Evolutionary conservation across 2,797 vertebrate species (phyloP), one percentile per base, ranked within the genome.

Genomic region (Strix occidentalis): DNA sequence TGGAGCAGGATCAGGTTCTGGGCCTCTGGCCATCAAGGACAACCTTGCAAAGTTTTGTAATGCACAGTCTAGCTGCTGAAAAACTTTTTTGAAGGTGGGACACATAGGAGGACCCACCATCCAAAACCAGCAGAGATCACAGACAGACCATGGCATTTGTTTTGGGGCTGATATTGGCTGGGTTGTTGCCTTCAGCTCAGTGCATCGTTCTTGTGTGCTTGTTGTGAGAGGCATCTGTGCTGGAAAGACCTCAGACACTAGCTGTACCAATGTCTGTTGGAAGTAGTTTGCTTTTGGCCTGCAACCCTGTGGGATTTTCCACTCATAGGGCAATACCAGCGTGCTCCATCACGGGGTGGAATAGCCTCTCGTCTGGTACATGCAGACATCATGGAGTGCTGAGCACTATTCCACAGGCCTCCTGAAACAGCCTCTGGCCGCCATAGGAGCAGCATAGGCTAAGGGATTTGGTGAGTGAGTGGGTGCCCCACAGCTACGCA

Each of bases 371-470:
- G 57, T 28, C n/a, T n/a, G 29, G 21, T 33, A 21, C 33, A 1
- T 2, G 5, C 46, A 41, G 48, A 45, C 13, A 33, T 11, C 31
- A 21, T 0, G 0, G 61, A 45, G 65, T 31, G 25, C 69, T 35
- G 15, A 79, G 51, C 31, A 23, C 43, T 31, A 4, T 24, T 58
- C 39, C 68, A 37, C 16, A 14, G 35, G 24, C 16, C 20, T n/a
- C 54, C 65, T 75, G 61, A 46, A 93, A 39, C 35, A 48, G 86
- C 25, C 71, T 74, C 68, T 74, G 74, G 20, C 25, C 50, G 64
- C 61, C 18, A 3, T 3, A 43, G 56, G 26, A 88, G 45, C n/a
- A 33, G 45, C 63, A 35, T 1, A 19, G 51, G 35, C 41, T 35
- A 33, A 64, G n/a, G 39, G 45, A 12, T 37, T 45, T 45, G 31